Conservation (phyloP, 2,888 invertebrate species). For the Melanargia galathea region DNA sequence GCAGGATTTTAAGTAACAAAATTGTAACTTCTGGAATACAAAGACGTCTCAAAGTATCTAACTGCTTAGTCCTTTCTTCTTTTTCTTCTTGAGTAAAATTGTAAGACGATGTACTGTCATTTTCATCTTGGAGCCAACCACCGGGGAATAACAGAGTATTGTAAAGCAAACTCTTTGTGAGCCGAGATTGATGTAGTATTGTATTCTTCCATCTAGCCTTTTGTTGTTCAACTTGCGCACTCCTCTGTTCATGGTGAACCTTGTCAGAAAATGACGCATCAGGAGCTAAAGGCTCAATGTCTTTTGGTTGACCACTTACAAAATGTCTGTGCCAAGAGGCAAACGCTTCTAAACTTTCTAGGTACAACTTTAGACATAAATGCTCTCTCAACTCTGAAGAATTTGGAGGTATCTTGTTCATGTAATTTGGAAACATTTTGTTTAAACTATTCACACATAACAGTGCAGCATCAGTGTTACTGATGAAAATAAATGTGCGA, state of each 20-base stretch:
- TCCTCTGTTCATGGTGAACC: constrained; percentile 92
- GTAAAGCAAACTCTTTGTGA: constrained; percentile 89
- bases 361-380: constrained; percentile 92
- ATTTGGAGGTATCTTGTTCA: constrained; percentile 64
- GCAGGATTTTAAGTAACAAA: constrained; percentile 90
- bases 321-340: constrained; percentile 94
- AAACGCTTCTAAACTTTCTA: constrained; percentile 93
- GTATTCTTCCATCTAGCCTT: constrained; percentile 88
- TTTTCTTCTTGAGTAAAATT: constrained; percentile 73
- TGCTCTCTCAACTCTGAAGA: constrained; percentile 87
- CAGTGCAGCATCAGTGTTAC: constrained; percentile 92
- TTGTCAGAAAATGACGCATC: constrained; percentile 91
- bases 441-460: constrained; percentile 82
- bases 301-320: constrained; percentile 89
- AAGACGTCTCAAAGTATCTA: constrained; percentile 88
- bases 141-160: constrained; percentile 94
- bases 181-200: constrained; percentile 87
- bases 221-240: constrained; percentile 90
- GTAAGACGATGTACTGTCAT: constrained; percentile 72
- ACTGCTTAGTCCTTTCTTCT: constrained; percentile 84
- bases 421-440: constrained; percentile 66
- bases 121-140: constrained; percentile 93
- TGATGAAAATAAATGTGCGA: constrained; percentile 90
- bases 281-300: constrained; percentile 82
- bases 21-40: constrained; percentile 93